Evolutionary conservation across 2,797 vertebrate species (phyloP), one percentile per base, ranked within the genome.

Genomic region (Hylomyscus alleni): DNA sequence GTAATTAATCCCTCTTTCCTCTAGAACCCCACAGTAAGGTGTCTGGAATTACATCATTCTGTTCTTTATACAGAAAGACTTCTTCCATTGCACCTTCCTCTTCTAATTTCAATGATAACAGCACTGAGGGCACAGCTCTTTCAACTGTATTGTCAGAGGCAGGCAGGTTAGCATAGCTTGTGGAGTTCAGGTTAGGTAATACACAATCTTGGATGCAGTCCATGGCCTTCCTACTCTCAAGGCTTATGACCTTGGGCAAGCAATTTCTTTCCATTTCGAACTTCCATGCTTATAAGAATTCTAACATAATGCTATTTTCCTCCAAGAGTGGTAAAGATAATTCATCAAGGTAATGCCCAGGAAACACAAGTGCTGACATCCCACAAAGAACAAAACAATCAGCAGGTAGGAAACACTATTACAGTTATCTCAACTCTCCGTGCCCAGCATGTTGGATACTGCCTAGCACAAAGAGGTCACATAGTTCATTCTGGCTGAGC

Each of bases 1-100:
- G 67, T 93, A 97, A 97, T 97, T 95, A 98, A 97, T 95, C 78
- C 40, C 56, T 95, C 89, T 96, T 94, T 93, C 93, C 85, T 95
- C 75, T 93, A 89, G 56, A 89, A 95, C 56, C 77, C 76, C 81
- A 93, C 82, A 91, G 93, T 86, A 37, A 77, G 89, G 67, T 90
- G 86, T 83, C 65, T 86, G 20, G 78, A 91, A 97, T 97, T 82
- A 95, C 78, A 93, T 96, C 97, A 97, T 76, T 96, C 88, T 91
- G 78, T 89, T 93, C 82, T 94, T 96, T 52, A 93, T 67, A 94
- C 19, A 90, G 22, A 80, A 93, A 75, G 75, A 44, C 73, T 90
- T 95, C 60, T 22, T 11, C 2, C 50, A 47, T 24, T 72, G 69
- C 12, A 86, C 50, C n/a, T 60, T 24, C 0, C 62, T 94, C 65